Evolutionary conservation across 1,140 invertebrate genomes (phyloP), one percentile per base, ranked within the genome.

Genomic region (Chrysopa pallens): DNA sequence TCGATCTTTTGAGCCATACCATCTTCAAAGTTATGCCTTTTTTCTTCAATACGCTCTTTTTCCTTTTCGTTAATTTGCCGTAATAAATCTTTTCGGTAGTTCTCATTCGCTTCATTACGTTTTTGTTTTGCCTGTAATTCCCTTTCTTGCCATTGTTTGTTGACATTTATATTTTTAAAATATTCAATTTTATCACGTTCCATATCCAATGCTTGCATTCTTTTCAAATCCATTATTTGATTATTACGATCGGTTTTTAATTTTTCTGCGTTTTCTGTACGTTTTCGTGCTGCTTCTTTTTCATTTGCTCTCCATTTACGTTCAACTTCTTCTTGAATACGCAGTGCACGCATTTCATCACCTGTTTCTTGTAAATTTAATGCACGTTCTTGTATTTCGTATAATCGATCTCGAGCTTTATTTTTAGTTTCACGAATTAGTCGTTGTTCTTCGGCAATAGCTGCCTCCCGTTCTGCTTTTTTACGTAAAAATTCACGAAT

Each of bases 31-130:
- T 68, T 66, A 49, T 67, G 70, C 50, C 75, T 68, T 7, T 74
- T 63, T 0, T 64, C 47, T n/a, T 71, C 63, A 6, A 75, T 73
- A 56, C 67, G 66, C 46, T 76, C 66, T 14, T 63, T 62, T 54
- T 80, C 76, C 48, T 78, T 80, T 42, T 77, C 69, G 51, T 78
- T 74, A 14, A 82, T 76, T 59, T 80, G 67, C 46, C 66, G 69
- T 50, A 74, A 62, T 4, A 70, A 64, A 42, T 63, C 66, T 37
- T 65, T 62, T 8, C 67, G 54, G 40, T 70, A 66, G 17, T 56
- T 48, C 29, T 63, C 59, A 8, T 57, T 59, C 5, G 62, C 59
- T 28, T 65, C 60, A 29, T 58, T 61, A 27, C 11, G 38, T 33
- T n/a, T 44, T 17, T 23, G 17, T 36, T 45, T 29, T 40, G 14